Percentiles rank a stretch among this genome's conserved stretches.
These are phyloP conservation scores for Hemicordylus capensis DNA, from an alignment of 2,113 vertebrate genomes.

Conservation along the genomic window DNA sequence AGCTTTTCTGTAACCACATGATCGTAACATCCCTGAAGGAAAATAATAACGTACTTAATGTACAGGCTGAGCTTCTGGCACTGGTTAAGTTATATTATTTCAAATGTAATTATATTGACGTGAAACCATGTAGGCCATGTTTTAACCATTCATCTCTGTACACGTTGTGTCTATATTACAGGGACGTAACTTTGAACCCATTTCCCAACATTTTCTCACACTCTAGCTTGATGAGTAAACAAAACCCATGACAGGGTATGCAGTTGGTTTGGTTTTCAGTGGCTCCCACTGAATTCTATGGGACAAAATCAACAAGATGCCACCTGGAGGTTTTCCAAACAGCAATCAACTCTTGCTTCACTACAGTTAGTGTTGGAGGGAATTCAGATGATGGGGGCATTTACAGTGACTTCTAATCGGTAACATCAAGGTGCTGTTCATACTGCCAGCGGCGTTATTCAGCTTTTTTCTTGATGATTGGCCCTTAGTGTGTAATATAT, in stretches of 20 bases:
- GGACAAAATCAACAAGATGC: no score
- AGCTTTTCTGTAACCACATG: background rate
- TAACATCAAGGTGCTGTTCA: no score
- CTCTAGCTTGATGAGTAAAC: background rate
- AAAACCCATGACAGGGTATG: background rate
- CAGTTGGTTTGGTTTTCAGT: background rate
- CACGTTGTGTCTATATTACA: background rate
- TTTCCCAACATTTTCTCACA: no score
- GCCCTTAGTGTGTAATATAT: no score
- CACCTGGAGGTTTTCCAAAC: no score
- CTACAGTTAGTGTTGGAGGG: no score
- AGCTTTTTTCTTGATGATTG: no score
- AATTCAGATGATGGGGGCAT: no score
- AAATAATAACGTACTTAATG: background rate
- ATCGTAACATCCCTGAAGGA: background rate
- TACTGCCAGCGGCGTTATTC: no score
- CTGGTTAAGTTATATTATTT: background rate
- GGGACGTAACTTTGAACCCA: background rate
- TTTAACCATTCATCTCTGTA: background rate
- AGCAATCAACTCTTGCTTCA: no score
- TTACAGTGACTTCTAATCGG: no score
- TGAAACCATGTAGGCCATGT: background rate
- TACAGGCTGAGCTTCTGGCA: background rate
- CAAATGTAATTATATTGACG: no score
- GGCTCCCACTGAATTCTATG: background rate